phyloP scores from a whole-genome alignment of 2,113 vertebrate species.

The Sinocyclocheilus rhinocerous region DNA sequence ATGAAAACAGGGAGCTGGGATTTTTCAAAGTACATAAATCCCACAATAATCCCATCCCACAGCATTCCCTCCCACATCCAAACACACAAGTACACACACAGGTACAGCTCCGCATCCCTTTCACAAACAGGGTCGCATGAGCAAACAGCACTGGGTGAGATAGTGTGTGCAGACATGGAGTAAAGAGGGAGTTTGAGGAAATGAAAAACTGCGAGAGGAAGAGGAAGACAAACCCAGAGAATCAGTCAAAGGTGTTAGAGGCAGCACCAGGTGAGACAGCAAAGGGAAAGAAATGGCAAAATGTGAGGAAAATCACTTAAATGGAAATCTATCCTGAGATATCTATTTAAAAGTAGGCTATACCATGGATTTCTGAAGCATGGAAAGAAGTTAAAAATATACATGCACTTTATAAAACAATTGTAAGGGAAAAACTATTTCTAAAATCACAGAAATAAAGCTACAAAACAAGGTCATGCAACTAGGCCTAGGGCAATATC shows the following conservation, averaged over 20 bases:
- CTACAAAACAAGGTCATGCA: neutral
- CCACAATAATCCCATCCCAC: slow-evolving; percentile 56
- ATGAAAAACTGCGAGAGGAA: neutral
- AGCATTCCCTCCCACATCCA: slow-evolving; percentile 34
- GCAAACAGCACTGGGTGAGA: slow-evolving; percentile 19
- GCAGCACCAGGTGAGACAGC: neutral
- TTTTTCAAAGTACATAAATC: slow-evolving; percentile 60
- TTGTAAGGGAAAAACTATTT: neutral
- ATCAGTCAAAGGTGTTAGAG: neutral
- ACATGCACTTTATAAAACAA: neutral
- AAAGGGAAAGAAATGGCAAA: no score
- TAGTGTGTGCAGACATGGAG: neutral
- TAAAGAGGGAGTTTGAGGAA: neutral
- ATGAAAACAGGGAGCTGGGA: slow-evolving; percentile 51
- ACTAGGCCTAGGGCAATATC: neutral
- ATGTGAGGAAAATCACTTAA: neutral
- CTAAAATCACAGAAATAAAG: neutral
- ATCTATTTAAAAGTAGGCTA: neutral
- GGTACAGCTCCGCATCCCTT: neutral
- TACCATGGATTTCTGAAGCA: neutral
- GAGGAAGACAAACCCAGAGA: neutral
- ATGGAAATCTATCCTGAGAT: neutral
- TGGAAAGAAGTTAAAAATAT: slow-evolving; percentile 2
- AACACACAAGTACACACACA: neutral
- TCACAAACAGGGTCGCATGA: neutral